Base-by-base conservation (phyloP, 2,888 invertebrate genomes). In the Cyrtodaria siliqua region DNA sequence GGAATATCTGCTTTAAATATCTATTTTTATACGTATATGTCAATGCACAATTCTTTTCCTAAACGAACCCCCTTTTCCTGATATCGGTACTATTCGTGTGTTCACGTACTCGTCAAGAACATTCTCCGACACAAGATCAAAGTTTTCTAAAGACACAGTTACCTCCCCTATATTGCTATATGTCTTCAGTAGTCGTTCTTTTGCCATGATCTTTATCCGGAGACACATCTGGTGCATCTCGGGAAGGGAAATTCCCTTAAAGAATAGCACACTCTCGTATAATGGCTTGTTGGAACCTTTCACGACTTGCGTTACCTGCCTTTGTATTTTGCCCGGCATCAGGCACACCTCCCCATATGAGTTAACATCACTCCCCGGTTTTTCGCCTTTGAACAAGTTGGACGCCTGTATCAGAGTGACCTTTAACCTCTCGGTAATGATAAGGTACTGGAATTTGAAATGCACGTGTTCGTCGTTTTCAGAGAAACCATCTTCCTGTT, bases 381-480 rank as follows among this genome's bases (percentile, higher is more conserved):
- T 33, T 8, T 26, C n/a, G 2, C 38, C 27, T n/a, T 57, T 52
- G 29, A 70, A 60, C 6, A 70, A 29, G 53, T 76, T 76, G 26
- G 47, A 26, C 6, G 57, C 70, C 1, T 56, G 29, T 26, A 33
- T 38, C 33, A 76, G 61, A 1, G 71, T 71, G 6, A 76, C 76
- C 26, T 76, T 70, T 6, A 76, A 40, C 38, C 71, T 14, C 49
- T 71, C 67, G 8, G 76, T 67, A 12, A 71, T 53, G 2, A 71
- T 67, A 4, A 76, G 71, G 56, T 55, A 76, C 20, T 76, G 70
- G 29, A 76, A 62, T 26, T 67, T 71, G 23, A 76, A 71, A 20
- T 26, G 23, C 18, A 63, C 63, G 16, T 33, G 23, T 14, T 40
- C 63, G 12, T 20, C 38, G 20, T 63, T 26, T 6, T n/a, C n/a